phyloP scores from a whole-genome alignment of 2,888 invertebrate species.

The Ashinkailepas kermadecensis region DNA sequence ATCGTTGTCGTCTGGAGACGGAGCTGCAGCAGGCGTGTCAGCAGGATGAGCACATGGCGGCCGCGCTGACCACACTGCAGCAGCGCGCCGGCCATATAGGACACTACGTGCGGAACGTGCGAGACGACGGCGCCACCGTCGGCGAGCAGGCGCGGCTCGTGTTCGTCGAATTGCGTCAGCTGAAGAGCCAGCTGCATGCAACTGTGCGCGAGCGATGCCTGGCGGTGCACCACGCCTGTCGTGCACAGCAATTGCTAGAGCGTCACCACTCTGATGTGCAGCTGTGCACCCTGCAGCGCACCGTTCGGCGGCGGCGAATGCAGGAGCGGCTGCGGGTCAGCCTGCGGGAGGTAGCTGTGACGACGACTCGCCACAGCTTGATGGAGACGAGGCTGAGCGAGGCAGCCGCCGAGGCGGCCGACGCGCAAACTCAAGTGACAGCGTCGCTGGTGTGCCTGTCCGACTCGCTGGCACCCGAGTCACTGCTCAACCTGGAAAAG shows the following conservation, averaged over 20 bases:
- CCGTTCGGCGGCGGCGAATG: not conserved
- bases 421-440: not conserved
- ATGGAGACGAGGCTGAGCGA: not conserved
- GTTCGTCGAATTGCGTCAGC: not conserved
- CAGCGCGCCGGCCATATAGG: not conserved
- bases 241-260: not conserved
- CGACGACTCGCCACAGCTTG: not conserved
- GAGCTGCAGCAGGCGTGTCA: not conserved
- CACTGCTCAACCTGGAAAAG: not conserved
- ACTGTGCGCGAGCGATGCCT: not conserved
- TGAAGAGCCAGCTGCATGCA: not conserved
- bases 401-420: not conserved
- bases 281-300: not conserved
- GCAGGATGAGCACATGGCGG: not conserved
- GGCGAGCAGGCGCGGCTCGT: not conserved
- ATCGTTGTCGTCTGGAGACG: not conserved
- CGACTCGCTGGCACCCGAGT: not conserved
- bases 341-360: not conserved
- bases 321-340: not conserved
- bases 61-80: not conserved
- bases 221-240: not conserved
- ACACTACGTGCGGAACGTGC: not conserved
- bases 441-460: not conserved
- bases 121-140: not conserved
- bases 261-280: not conserved